These are phyloP conservation scores for Notothenia rossii DNA, from an alignment of 2,113 vertebrate genomes.

Conservation along the genomic window DNA sequence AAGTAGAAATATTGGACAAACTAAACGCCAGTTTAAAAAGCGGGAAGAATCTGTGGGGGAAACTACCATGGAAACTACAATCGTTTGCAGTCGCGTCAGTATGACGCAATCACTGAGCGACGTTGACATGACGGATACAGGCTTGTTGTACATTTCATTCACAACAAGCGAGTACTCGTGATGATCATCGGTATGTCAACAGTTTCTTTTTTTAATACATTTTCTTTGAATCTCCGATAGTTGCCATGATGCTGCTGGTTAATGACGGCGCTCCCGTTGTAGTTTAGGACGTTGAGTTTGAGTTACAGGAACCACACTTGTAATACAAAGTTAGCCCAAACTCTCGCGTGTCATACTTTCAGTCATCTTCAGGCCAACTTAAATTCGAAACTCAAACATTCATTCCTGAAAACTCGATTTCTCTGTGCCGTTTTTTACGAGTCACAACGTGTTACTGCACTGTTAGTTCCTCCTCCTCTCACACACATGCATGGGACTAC, in stretches of 20 bases:
- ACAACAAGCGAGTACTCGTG: neutral
- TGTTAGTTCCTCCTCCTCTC: neutral
- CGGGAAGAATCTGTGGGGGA: neutral
- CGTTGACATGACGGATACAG: slow-evolving; percentile 4
- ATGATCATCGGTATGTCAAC: neutral
- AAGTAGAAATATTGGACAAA: neutral
- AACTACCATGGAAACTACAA: slow-evolving; percentile 56
- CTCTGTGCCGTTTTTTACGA: neutral
- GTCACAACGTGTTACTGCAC: neutral
- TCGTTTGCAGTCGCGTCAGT: slow-evolving; percentile 5
- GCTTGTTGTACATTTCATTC: slow-evolving; percentile 4
- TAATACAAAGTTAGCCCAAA: slow-evolving; percentile 11
- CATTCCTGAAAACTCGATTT: neutral
- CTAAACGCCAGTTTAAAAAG: neutral
- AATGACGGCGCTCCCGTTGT: neutral
- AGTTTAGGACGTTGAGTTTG: neutral
- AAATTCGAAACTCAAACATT: neutral
- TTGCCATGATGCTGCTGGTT: neutral
- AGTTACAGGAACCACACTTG: neutral
- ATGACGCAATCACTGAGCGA: slow-evolving; percentile 45
- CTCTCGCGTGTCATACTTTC: neutral
- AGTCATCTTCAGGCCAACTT: neutral
- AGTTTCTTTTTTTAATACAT: neutral
- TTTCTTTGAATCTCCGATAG: neutral
- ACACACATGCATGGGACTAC: neutral